Base-by-base conservation (phyloP, 2,113 vertebrate genomes). In the Dipodomys spectabilis region DNA sequence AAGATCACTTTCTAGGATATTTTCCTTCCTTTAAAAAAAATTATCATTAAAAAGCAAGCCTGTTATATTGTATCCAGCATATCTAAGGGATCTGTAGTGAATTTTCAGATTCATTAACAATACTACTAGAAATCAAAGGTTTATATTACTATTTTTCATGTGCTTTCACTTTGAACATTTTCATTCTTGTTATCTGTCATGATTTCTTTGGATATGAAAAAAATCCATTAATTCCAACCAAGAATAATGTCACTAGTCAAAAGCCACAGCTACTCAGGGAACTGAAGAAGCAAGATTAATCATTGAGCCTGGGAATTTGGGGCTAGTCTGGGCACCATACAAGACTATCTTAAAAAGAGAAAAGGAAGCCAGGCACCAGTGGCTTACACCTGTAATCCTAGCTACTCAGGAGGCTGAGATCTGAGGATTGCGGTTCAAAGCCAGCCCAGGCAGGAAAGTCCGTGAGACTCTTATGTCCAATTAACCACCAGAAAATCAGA, bases 141-240 rank as follows among this genome's bases (percentile, higher is more conserved):
- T 30, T 45, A 3, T 20, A 49, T 64, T 75, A 6, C 49, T 87
- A 69, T 22, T 92, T 92, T 57, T 78, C 64, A 44, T 27, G 18
- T 92, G 23, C 53, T 82, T 93, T 89, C 28, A 68, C 11, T 81
- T 83, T 67, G 69, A 83, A 83, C 23, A 35, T 86, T 91, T 78
- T 49, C 27, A 3, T 69, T 90, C 68, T 84, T 85, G 7, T 16
- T 72, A 62, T 28, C 15, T 25, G n/a, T 53, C 28, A 67, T 45
- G 64, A 86, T 90, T 64, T 23, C 15, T 78, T 57, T 81, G 16
- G 7, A 64, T 57, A 45, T 44, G 30, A 57, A 62, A 3, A 90
- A 91, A 93, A 62, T 39, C 3, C 10, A 71, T 44, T 79, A 28
- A 13, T 79, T 86, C 80, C 65, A 64, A 64, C 13, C 7, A 30